Percentiles rank a stretch among this genome's conserved stretches.
Conservation (phyloP, 2,888 invertebrate species). For the Drosophila eohydei region DNA sequence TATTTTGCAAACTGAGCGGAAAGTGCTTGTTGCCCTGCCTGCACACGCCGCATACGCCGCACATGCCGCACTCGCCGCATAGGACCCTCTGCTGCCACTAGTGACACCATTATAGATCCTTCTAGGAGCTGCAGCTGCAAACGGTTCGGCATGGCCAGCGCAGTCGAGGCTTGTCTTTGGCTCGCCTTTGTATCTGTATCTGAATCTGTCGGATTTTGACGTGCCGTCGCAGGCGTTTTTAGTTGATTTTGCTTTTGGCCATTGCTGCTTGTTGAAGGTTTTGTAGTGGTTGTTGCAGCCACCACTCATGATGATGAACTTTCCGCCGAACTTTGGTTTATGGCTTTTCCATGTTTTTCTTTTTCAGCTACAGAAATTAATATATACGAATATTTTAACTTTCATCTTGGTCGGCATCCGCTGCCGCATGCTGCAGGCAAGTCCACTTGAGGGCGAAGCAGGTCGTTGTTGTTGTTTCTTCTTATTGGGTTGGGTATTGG, state of each 20-base stretch:
- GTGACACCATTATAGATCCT: slow-evolving; percentile 59
- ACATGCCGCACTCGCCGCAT: background rate
- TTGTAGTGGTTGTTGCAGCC: slow-evolving; percentile 50
- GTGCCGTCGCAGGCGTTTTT: slow-evolving; percentile 40
- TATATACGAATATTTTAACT: slow-evolving; percentile 65
- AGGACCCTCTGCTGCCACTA: slow-evolving; percentile 29
- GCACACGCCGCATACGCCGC: slow-evolving; percentile 11
- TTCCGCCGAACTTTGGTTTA: slow-evolving; percentile 67
- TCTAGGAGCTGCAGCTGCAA: slow-evolving; percentile 38
- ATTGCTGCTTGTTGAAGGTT: slow-evolving; percentile 41
- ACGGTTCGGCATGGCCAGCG: slow-evolving; percentile 21
- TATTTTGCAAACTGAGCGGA: slow-evolving; percentile 74
- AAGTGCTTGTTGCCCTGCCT: slow-evolving; percentile 48
- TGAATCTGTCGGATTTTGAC: slow-evolving; percentile 52
- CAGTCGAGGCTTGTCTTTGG: slow-evolving; percentile 22
- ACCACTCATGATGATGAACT: slow-evolving; percentile 70
- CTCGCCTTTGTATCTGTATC: slow-evolving; percentile 53
- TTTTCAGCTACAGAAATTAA: slow-evolving; percentile 47
- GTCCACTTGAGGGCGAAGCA: slow-evolving; percentile 9
- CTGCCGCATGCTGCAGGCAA: slow-evolving; percentile 34
- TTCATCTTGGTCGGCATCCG: slow-evolving; percentile 52
- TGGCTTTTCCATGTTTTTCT: slow-evolving; percentile 58
- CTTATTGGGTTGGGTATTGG: background rate
- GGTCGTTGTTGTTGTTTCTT: background rate
- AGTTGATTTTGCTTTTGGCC: slow-evolving; percentile 31